Conservation (phyloP, 2,797 vertebrate species). For the Fringilla coelebs region DNA sequence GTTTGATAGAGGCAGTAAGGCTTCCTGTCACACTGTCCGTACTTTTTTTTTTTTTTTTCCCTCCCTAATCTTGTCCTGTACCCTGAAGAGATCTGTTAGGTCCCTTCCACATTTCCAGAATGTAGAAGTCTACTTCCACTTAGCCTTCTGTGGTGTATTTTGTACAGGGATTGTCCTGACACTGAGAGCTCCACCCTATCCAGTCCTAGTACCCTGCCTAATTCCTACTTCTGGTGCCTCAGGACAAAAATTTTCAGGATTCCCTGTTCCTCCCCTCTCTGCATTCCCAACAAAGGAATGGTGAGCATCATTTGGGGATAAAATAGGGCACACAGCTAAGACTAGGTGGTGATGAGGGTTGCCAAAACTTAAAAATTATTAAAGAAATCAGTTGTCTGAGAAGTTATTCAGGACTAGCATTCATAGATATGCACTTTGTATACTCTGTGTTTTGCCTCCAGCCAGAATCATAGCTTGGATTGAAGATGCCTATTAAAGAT, state of each 20-base stretch:
- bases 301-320: background rate
- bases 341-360: background rate
- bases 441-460: background rate
- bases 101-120: background rate
- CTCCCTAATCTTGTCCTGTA: background rate
- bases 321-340: background rate
- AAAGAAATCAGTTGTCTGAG: background rate
- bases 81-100: background rate
- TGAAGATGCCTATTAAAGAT: background rate
- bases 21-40: background rate
- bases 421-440: background rate
- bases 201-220: background rate
- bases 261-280: background rate
- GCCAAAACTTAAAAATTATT: background rate
- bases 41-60: fast-evolving
- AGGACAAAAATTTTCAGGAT: background rate
- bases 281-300: background rate
- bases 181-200: background rate
- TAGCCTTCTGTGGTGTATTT: background rate
- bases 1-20: background rate
- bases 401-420: background rate
- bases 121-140: background rate
- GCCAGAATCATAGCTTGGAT: background rate
- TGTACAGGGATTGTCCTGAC: background rate
- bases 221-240: background rate